Conservation (phyloP, 2,888 invertebrate genomes). For the Ectemnius lituratus region DNA sequence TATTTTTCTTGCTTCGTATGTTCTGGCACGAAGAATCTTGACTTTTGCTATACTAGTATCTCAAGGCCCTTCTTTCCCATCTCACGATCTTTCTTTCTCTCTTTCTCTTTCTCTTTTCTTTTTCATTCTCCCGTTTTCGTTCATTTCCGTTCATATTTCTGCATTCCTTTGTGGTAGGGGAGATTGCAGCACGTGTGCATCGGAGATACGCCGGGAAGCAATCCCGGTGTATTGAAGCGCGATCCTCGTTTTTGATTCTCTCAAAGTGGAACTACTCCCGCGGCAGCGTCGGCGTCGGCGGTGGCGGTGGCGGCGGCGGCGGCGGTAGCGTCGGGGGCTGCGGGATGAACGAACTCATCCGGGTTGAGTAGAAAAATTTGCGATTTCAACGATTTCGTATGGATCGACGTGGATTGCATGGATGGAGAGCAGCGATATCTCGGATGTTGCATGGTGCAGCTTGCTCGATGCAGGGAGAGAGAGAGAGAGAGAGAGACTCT, state of each 20-base stretch:
- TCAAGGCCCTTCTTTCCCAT: too few species aligned
- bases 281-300: not conserved
- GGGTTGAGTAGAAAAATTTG: slow-evolving; percentile 21
- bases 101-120: slow-evolving; percentile 23
- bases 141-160: not conserved
- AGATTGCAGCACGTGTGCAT: not conserved
- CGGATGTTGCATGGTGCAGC: slow-evolving; percentile 20
- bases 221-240: slow-evolving; percentile 16
- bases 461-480: slow-evolving; percentile 21
- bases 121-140: too few species aligned
- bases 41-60: not conserved
- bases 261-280: not conserved
- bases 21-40: slow-evolving; percentile 15
- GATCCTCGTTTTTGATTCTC: slow-evolving; percentile 11
- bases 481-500: too few species aligned
- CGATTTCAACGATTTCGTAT: slow-evolving; percentile 24
- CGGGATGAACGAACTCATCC: slow-evolving; percentile 7
- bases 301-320: not conserved
- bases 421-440: slow-evolving; percentile 1
- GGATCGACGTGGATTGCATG: too few species aligned
- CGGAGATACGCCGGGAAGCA: slow-evolving; percentile 8
- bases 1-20: slow-evolving; percentile 7
- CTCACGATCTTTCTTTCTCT: not conserved
- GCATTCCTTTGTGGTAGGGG: not conserved
- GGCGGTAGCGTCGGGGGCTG: not conserved